phyloP scores from a whole-genome alignment of 2,888 invertebrate species.

The Troides aeacus region DNA sequence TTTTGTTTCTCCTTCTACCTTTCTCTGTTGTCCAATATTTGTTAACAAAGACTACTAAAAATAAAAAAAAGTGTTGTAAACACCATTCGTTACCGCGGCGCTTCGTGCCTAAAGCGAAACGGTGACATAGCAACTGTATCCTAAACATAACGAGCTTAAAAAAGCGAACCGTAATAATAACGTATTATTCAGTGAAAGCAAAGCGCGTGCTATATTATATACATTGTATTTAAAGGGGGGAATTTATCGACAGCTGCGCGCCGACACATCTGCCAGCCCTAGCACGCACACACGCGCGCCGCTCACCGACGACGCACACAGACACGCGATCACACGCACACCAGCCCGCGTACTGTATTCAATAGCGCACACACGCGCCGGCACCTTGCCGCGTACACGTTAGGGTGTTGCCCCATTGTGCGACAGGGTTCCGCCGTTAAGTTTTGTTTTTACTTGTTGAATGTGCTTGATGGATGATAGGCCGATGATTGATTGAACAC shows the following conservation, averaged over 20 bases:
- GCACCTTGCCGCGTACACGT: constrained; percentile 47
- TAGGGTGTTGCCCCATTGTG: constrained; percentile 64
- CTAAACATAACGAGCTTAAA: constrained; percentile 58
- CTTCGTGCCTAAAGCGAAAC: constrained; percentile 25
- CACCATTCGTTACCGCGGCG: constrained; percentile 4
- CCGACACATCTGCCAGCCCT: constrained; percentile 69
- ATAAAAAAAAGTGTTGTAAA: constrained; percentile 2
- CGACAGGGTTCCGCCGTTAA: constrained; percentile 59
- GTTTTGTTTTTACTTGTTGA: constrained; percentile 80
- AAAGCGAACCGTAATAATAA: constrained; percentile 65
- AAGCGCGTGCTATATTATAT: constrained; percentile 71
- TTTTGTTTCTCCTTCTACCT: no score
- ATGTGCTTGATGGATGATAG: constrained; percentile 73
- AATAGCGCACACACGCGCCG: constrained; percentile 38
- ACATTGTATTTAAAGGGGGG: constrained; percentile 54
- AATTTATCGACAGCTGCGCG: constrained; percentile 68
- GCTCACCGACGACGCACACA: constrained; percentile 34
- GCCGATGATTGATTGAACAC: constrained; percentile 69
- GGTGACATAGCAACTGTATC: constrained; percentile 60
- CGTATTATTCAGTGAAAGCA: constrained; percentile 74
- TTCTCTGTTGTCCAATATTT: no score
- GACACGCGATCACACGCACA: constrained; percentile 37
- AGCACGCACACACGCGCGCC: constrained; percentile 45
- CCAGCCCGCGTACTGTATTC: constrained; percentile 33
- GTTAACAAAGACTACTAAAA: background rate